Evolutionary conservation across 2,113 vertebrate species (phyloP).

Genomic region (Brachypteracias leptosomus): DNA sequence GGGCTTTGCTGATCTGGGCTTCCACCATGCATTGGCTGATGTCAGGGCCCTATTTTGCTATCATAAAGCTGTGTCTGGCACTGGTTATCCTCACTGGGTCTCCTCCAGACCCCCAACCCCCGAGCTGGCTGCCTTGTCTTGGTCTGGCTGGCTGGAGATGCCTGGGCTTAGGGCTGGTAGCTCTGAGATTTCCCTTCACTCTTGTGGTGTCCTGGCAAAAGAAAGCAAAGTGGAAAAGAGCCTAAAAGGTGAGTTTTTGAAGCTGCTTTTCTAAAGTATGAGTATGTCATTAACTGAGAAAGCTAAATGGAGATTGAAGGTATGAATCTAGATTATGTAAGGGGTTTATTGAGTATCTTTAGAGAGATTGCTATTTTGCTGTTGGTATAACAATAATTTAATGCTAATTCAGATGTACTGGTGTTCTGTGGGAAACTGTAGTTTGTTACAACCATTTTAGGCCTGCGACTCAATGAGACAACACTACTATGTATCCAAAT

Average conservation of each 20-base stretch:
- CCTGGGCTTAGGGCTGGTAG: neutral
- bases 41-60: neutral
- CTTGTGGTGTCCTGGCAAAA: neutral
- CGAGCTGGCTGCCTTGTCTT: neutral
- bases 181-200: neutral
- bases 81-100: neutral
- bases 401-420: neutral
- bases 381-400: neutral
- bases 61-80: neutral
- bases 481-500: neutral
- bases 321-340: neutral
- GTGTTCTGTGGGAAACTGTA: neutral
- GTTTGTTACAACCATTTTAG: neutral
- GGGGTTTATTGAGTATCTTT: neutral
- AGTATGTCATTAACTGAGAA: neutral
- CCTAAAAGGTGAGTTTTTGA: neutral
- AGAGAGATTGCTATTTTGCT: neutral
- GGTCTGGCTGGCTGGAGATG: neutral
- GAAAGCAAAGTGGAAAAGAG: neutral
- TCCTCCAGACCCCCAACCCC: neutral
- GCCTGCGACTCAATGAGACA: neutral
- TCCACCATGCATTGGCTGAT: fast-evolving
- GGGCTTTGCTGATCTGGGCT: neutral
- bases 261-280: neutral
- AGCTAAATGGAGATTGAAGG: neutral